Conservation (phyloP, 2,888 invertebrate species). For the Conomelus anceps region DNA sequence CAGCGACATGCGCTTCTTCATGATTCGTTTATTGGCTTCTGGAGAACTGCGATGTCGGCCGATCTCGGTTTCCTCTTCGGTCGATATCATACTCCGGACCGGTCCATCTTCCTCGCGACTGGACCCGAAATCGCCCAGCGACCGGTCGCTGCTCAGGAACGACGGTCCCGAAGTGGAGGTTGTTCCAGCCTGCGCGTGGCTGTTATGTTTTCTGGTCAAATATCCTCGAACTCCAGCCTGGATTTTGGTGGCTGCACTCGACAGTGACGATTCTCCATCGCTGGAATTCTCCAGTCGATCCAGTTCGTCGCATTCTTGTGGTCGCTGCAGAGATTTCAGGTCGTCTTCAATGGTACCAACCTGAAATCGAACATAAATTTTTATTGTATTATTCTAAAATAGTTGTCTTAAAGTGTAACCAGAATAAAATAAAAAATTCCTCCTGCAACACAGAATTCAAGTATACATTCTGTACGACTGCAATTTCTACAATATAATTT, state of each 20-base stretch:
- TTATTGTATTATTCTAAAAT: too few species aligned
- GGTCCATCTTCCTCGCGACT: slow-evolving; percentile 17
- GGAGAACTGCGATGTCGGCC: slow-evolving; percentile 17
- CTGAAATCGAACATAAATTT: background rate
- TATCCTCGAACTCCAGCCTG: slow-evolving; percentile 36
- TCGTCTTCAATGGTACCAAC: slow-evolving; percentile 14
- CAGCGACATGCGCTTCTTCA: slow-evolving; percentile 26
- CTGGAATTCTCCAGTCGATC: slow-evolving; percentile 12
- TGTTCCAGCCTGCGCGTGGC: slow-evolving; percentile 12
- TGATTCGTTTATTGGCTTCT: background rate
- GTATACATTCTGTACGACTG: too few species aligned
- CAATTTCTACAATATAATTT: too few species aligned
- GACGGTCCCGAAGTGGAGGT: slow-evolving; percentile 15
- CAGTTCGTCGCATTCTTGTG: slow-evolving; percentile 30
- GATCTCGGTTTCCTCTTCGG: slow-evolving; percentile 25
- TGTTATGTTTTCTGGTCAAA: slow-evolving; percentile 31
- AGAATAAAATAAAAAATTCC: too few species aligned
- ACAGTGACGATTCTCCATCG: slow-evolving; percentile 25
- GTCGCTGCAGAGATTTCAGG: slow-evolving; percentile 23
- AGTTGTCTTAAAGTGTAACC: too few species aligned
- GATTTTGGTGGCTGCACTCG: slow-evolving; percentile 35
- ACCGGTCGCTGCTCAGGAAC: slow-evolving; percentile 18
- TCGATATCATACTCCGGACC: slow-evolving; percentile 18
- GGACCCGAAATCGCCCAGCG: slow-evolving; percentile 12
- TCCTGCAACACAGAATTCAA: too few species aligned